Conservation (phyloP, 1,140 invertebrate species). For the Lutraria rhynchaena region DNA sequence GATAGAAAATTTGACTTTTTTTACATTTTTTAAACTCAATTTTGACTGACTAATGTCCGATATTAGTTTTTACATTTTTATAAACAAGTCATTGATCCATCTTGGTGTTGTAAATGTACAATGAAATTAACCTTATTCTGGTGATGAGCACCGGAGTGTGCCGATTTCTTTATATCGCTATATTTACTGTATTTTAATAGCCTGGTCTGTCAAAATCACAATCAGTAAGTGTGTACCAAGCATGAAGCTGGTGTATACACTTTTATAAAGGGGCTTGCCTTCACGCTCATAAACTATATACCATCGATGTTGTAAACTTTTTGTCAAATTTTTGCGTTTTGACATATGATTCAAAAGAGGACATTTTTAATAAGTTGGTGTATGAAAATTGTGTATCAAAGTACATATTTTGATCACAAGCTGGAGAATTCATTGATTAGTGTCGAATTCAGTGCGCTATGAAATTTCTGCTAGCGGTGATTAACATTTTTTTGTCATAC, state of each 20-base stretch:
- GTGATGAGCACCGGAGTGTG: constrained; percentile 1
- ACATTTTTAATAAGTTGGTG: neutral
- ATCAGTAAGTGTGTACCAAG: constrained; percentile 1
- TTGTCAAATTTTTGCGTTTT: neutral
- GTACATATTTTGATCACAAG: too few relatives aligned
- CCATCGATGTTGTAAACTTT: neutral
- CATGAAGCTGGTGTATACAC: constrained; percentile 26
- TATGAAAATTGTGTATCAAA: neutral
- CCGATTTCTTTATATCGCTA: neutral
- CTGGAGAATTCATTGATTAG: too few relatives aligned
- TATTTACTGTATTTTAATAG: constrained; percentile 20
- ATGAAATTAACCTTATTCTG: constrained; percentile 30
- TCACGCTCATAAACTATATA: neutral
- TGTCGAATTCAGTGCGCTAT: too few relatives aligned
- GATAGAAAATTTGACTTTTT: too few relatives aligned
- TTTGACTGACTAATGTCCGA: too few relatives aligned
- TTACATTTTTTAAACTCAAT: too few relatives aligned
- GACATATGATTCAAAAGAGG: constrained; percentile 22
- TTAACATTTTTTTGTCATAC: too few relatives aligned
- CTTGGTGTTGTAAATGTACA: too few relatives aligned
- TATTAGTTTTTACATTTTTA: too few relatives aligned
- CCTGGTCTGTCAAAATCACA: constrained; percentile 36
- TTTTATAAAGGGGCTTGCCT: neutral
- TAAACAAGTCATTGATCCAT: too few relatives aligned
- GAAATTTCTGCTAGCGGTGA: too few relatives aligned